Conservation (phyloP, 2,888 invertebrate species). For the Orthosia cruda region DNA sequence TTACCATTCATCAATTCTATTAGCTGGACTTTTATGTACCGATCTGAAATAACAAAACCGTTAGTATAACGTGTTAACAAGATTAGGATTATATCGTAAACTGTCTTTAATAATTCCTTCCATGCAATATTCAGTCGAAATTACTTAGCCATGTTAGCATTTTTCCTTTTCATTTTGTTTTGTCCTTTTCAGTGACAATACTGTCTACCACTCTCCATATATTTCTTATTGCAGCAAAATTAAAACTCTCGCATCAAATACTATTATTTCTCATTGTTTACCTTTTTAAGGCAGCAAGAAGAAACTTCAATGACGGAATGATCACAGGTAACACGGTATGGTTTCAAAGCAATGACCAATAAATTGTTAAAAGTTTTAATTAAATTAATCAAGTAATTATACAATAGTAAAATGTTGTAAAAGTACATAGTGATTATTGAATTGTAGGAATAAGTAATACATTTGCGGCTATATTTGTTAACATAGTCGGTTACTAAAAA, state of each 20-base stretch:
- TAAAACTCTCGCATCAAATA: not conserved
- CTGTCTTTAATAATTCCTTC: not conserved
- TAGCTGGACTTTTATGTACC: constrained; percentile 50
- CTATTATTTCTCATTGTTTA: not conserved
- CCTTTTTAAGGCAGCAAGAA: not conserved
- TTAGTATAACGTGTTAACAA: not conserved
- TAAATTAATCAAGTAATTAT: constrained; percentile 34
- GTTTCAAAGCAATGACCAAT: constrained; percentile 31
- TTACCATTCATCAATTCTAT: constrained; percentile 73
- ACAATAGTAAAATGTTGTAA: constrained; percentile 37
- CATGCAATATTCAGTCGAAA: not conserved
- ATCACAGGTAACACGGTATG: not conserved
- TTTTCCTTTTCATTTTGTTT: too few species aligned
- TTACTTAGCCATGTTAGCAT: not conserved
- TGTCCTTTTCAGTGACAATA: not conserved
- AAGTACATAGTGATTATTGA: constrained; percentile 36
- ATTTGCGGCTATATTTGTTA: not conserved
- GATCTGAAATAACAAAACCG: constrained; percentile 34
- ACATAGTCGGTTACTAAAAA: constrained; percentile 15
- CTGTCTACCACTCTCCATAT: too few species aligned
- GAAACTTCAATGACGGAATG: not conserved
- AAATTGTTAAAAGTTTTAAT: constrained; percentile 54
- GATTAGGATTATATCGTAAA: not conserved
- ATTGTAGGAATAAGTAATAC: constrained; percentile 23
- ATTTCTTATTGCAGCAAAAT: not conserved